These are phyloP conservation scores for Colistium nudipinnis DNA, from an alignment of 2,113 vertebrate genomes.

Conservation along the genomic window DNA sequence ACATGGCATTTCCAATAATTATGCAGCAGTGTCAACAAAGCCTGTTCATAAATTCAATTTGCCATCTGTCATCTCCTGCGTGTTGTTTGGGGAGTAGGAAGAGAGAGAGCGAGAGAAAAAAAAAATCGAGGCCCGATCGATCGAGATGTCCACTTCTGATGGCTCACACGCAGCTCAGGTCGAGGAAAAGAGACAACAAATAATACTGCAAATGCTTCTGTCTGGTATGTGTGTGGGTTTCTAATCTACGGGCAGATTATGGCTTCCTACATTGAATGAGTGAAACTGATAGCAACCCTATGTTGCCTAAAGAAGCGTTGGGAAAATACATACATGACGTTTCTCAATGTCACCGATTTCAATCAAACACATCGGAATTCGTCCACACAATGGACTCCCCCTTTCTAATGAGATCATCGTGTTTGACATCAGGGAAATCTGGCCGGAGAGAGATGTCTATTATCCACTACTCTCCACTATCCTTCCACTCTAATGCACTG, in stretches of 20 bases:
- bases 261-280: slow-evolving; percentile 6
- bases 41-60: slow-evolving; percentile 81
- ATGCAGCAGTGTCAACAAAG: slow-evolving; percentile 73
- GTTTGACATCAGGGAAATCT: slow-evolving; percentile 30
- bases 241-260: slow-evolving; percentile 31
- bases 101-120: slow-evolving; percentile 47
- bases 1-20: slow-evolving; percentile 73
- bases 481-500: slow-evolving; percentile 68
- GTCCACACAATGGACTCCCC: slow-evolving; percentile 7
- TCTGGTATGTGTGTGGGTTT: slow-evolving; percentile 12
- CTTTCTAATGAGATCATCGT: slow-evolving; percentile 26
- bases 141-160: slow-evolving; percentile 72
- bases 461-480: slow-evolving; percentile 40
- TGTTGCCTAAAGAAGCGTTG: no score
- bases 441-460: slow-evolving; percentile 47
- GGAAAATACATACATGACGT: not conserved
- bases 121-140: slow-evolving; percentile 49
- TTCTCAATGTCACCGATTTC: slow-evolving; percentile 8
- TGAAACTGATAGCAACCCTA: slow-evolving; percentile 15
- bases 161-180: slow-evolving; percentile 57
- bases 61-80: slow-evolving; percentile 75
- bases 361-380: slow-evolving; percentile 20
- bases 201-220: slow-evolving; percentile 40
- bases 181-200: slow-evolving; percentile 42
- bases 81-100: slow-evolving; percentile 53